Percentiles rank a stretch among this genome's conserved stretches.
Evolutionary conservation across 2,888 invertebrate genomes (phyloP).

Genomic region (Chymomyza caudatula): DNA sequence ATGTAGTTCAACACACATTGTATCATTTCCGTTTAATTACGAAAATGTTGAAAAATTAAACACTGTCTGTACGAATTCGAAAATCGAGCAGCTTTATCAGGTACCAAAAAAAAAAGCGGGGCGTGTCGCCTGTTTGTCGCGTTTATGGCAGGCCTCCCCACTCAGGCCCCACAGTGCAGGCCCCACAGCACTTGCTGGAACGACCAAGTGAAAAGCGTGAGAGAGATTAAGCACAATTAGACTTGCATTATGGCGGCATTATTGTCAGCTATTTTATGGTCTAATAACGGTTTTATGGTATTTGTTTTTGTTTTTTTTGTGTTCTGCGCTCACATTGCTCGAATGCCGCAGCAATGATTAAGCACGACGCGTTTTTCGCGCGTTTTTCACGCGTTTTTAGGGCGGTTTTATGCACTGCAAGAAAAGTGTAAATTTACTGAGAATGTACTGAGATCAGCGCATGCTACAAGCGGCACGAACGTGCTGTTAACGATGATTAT

Average conservation of each 20-base stretch:
- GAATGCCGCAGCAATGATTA: background rate
- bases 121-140: constrained; percentile 40
- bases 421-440: too few species aligned
- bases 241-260: background rate
- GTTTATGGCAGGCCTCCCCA: background rate
- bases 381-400: too few species aligned
- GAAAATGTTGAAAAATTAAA: constrained; percentile 51
- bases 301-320: background rate
- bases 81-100: constrained; percentile 32
- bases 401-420: too few species aligned
- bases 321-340: background rate
- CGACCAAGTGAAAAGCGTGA: background rate
- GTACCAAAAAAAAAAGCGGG: constrained; percentile 10
- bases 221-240: constrained; percentile 2
- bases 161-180: background rate
- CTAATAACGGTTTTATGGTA: background rate
- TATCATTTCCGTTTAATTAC: constrained; percentile 61
- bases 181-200: background rate
- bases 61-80: constrained; percentile 55
- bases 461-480: constrained; percentile 37
- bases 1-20: background rate
- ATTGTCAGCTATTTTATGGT: background rate
- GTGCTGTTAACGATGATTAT: too few species aligned
- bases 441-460: constrained; percentile 70
- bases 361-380: background rate